Conservation (phyloP, 2,888 invertebrate genomes). For the Andrena trimmerana region DNA sequence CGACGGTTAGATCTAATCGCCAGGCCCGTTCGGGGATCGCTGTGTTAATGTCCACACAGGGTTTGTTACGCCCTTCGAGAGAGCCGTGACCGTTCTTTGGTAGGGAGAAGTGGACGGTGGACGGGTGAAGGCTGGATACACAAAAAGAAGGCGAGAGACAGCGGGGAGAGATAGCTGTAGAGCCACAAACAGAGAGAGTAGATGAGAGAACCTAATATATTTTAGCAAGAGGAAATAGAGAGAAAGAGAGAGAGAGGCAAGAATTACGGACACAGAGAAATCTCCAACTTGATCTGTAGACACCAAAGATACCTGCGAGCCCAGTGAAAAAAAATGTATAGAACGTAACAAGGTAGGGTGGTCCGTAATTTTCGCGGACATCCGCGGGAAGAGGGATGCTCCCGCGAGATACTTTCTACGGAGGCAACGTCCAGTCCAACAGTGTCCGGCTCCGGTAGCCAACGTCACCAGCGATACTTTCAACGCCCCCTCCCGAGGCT, state of each 20-base stretch:
- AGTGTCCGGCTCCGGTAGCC: not conserved
- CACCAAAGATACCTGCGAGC: conserved; percentile 83
- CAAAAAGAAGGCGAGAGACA: conserved; percentile 26
- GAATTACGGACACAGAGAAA: conserved; percentile 73
- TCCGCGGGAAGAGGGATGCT: not conserved
- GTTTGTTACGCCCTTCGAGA: conserved; percentile 18
- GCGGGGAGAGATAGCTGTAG: conserved; percentile 31
- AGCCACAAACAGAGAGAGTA: conserved; percentile 31
- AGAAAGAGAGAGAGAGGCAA: conserved; percentile 62
- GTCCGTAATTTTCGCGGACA: conserved; percentile 60
- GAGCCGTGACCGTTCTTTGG: conserved; percentile 33
- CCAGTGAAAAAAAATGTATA: conserved; percentile 81
- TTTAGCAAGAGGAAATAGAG: conserved; percentile 33
- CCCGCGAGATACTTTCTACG: not conserved
- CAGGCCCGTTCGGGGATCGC: not conserved
- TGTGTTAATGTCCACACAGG: conserved; percentile 44
- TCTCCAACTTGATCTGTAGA: conserved; percentile 74
- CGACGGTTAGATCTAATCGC: conserved; percentile 34
- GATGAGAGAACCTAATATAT: conserved; percentile 19
- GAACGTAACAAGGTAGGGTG: conserved; percentile 74
- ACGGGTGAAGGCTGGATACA: not conserved
- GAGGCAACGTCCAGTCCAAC: not conserved
- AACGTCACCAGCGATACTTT: not conserved
- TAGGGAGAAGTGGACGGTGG: not conserved
- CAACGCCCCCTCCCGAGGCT: too few relatives aligned